Evolutionary conservation across 64 coral and sea anemone genomes (phyloP).

Genomic region (Cladopsammia gracilis): DNA sequence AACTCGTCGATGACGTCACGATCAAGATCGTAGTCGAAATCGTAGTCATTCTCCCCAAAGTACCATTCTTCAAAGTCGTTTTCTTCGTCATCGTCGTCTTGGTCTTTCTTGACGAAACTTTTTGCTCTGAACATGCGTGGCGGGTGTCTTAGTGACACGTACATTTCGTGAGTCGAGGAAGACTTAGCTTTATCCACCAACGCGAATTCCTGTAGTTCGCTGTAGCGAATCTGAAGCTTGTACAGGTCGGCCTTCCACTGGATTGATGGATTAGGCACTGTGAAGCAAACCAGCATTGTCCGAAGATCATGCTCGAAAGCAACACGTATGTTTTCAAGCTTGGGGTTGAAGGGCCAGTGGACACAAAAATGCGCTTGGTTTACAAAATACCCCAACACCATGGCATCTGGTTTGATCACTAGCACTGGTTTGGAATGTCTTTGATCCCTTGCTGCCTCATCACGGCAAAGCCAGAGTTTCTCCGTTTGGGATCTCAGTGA

Average conservation of each 20-base stretch:
- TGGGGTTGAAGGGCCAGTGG: conserved; percentile 69
- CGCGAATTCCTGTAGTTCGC: conserved; percentile 62
- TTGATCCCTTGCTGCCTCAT: conserved; percentile 30
- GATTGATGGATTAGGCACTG: conserved; percentile 36
- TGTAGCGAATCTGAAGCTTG: conserved; percentile 90
- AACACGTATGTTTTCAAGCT: conserved; percentile 41
- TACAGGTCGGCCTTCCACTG: conserved; percentile 56
- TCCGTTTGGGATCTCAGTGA: neutral
- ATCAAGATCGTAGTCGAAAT: conserved; percentile 8
- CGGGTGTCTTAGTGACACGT: conserved; percentile 61
- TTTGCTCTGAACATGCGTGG: conserved; percentile 74
- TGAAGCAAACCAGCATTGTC: conserved; percentile 68
- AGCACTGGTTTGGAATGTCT: conserved; percentile 55
- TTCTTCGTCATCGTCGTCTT: neutral
- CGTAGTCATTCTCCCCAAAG: conserved; percentile 60
- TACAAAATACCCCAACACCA: conserved; percentile 81
- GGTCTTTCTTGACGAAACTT: conserved; percentile 5
- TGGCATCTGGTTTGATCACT: conserved; percentile 43
- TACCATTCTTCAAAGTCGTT: conserved; percentile 58
- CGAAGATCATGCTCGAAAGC: conserved; percentile 94
- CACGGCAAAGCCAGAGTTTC: conserved; percentile 62
- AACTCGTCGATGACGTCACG: conserved; percentile 27
- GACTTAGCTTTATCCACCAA: conserved; percentile 65
- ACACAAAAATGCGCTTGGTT: conserved; percentile 46
- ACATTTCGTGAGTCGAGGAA: neutral